Evolutionary conservation across 2,888 invertebrate genomes (phyloP).

Genomic region (Erebia ligea): DNA sequence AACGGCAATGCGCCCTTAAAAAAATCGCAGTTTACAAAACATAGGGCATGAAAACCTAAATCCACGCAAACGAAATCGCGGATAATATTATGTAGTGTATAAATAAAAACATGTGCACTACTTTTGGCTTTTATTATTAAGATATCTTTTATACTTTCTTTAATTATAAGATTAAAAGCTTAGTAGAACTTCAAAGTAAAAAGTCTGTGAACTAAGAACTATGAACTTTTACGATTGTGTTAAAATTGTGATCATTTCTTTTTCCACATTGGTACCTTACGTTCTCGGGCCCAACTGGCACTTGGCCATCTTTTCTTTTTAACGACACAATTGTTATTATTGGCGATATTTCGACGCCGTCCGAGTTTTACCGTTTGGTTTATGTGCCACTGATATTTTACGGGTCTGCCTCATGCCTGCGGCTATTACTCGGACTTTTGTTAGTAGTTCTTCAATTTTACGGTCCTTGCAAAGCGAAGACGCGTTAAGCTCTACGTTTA

Average conservation of each 20-base stretch:
- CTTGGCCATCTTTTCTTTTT: constrained; percentile 48
- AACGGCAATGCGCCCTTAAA: too few species aligned
- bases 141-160: too few species aligned
- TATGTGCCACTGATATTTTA: constrained; percentile 27
- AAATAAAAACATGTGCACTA: too few species aligned
- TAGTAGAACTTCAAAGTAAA: background rate
- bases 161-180: background rate
- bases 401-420: constrained; percentile 18
- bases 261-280: background rate
- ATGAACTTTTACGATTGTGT: background rate
- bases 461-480: constrained; percentile 21
- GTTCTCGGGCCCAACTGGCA: background rate
- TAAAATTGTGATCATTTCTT: background rate
- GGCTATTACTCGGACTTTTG: constrained; percentile 27
- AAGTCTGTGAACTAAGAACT: background rate
- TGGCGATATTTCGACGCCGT: constrained; percentile 55
- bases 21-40: too few species aligned
- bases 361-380: constrained; percentile 49
- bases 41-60: too few species aligned
- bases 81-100: too few species aligned
- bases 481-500: constrained; percentile 16
- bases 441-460: constrained; percentile 29
- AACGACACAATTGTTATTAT: constrained; percentile 60
- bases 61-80: too few species aligned
- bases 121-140: too few species aligned